A percentile compares a stretch with the other conserved stretches of the same genome.
Conservation (phyloP, 2,113 vertebrate species). For the Microtus ochrogaster region DNA sequence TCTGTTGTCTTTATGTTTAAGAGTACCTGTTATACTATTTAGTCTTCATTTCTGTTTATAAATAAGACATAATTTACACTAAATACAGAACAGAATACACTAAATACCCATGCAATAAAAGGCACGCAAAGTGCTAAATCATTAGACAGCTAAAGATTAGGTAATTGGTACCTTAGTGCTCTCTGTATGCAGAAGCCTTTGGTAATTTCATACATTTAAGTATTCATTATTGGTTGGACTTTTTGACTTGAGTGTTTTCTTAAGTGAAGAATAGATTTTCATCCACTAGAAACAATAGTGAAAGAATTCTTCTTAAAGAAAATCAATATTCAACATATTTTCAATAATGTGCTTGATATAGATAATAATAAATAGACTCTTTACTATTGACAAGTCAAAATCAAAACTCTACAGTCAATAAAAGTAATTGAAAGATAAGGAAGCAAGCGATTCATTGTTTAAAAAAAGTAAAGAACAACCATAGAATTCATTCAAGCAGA, state of each 20-base stretch:
- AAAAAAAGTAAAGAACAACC: neutral
- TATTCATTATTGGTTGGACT: neutral
- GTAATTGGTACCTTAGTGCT: neutral
- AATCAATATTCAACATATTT: conserved; percentile 42
- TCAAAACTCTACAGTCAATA: neutral
- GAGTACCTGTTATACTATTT: neutral
- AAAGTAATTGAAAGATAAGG: neutral
- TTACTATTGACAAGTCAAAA: neutral
- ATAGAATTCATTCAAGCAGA: neutral
- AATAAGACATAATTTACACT: neutral
- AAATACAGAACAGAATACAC: neutral
- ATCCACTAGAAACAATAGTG: neutral
- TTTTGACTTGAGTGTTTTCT: neutral
- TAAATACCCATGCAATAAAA: neutral
- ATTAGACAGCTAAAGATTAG: neutral
- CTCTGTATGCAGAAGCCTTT: conserved; percentile 6
- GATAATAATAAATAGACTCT: neutral
- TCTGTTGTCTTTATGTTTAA: neutral
- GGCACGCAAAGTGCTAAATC: neutral
- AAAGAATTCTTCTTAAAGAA: neutral
- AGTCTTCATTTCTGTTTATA: neutral
- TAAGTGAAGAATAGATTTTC: neutral
- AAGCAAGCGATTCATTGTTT: neutral
- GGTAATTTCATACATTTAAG: neutral
- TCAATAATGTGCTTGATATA: neutral